Conservation (phyloP, 2,797 vertebrate species). For the Sebastes steindachneri region DNA sequence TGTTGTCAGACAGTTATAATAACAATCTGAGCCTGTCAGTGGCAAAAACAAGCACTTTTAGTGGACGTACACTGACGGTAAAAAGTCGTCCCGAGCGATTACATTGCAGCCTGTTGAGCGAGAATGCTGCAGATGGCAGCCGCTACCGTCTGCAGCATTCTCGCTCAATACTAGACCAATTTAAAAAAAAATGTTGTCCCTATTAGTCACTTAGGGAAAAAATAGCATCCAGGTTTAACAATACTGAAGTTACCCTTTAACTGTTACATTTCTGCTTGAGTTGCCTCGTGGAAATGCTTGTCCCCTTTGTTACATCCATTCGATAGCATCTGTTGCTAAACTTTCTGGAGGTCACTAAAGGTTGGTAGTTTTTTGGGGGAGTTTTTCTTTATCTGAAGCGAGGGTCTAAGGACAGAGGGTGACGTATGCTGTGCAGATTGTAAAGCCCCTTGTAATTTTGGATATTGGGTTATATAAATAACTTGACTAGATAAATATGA, state of each 20-base stretch:
- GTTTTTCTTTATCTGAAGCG: not conserved
- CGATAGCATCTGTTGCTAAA: not conserved
- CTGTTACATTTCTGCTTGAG: not conserved
- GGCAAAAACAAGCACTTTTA: no score
- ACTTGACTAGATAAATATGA: not conserved
- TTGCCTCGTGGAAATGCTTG: not conserved
- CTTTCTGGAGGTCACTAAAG: not conserved
- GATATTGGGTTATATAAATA: not conserved
- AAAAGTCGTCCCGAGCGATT: no score
- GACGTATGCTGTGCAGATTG: not conserved
- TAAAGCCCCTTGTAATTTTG: not conserved
- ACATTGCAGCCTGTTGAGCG: no score
- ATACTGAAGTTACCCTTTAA: not conserved
- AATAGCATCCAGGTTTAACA: no score
- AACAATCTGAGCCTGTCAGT: no score
- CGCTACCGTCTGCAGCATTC: no score
- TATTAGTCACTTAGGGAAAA: no score
- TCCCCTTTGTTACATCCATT: not conserved
- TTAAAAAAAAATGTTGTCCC: rapidly evolving
- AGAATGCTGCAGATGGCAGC: no score
- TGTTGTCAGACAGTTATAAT: no score
- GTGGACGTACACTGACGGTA: no score
- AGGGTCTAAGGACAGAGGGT: not conserved
- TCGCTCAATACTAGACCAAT: not conserved
- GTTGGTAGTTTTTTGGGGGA: not conserved